Base-by-base conservation (phyloP, 2,888 invertebrate species). In the Lithophane socia region DNA sequence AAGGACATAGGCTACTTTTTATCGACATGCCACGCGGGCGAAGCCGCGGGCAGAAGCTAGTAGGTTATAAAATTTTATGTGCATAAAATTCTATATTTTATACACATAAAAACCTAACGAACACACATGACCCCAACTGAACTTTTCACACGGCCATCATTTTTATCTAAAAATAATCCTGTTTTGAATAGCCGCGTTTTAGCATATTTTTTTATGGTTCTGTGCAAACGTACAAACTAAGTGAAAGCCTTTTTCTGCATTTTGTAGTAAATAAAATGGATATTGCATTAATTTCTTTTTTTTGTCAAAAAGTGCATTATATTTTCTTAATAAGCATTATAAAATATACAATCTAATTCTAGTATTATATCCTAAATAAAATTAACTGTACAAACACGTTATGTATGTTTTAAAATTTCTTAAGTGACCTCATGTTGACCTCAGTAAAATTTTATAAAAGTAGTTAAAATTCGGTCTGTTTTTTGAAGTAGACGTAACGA, bases 91-190 rank as follows among this genome's bases (percentile, higher is more conserved):
- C 13, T n/a, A 13, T 71, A 52, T 61, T 68, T 12, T 58, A 37
- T 24, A 24, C 3, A 37, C 44, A 54, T 13, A 54, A 73, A 75
- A 65, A 37, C 13, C 21, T 58, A 67, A 76, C 69, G 18, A 75
- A 49, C 65, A 64, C 64, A 47, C 58, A 42, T 60, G 67, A 69
- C 37, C 29, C n/a, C n/a, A 56, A 13, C 21, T 24, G 58, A 54
- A 71, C 47, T 71, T 65, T 75, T 52, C 68, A 49, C 24, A 63
- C 58, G 44, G 29, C 52, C 42, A 54, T 75, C 75, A 42, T 69
- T 83, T 82, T 72, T 75, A 74, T 79, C 60, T 68, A 83, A 75
- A 82, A 79, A 72, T 75, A 79, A 80, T 73, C 63, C 75, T 60
- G n/a, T 75, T 83, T 79, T 70, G 65, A 75, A 79, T 70, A 69